Percentiles rank a stretch among this genome's conserved stretches.
Evolutionary conservation across 2,888 invertebrate species (phyloP).

Genomic region (Ypsolopha sequella): DNA sequence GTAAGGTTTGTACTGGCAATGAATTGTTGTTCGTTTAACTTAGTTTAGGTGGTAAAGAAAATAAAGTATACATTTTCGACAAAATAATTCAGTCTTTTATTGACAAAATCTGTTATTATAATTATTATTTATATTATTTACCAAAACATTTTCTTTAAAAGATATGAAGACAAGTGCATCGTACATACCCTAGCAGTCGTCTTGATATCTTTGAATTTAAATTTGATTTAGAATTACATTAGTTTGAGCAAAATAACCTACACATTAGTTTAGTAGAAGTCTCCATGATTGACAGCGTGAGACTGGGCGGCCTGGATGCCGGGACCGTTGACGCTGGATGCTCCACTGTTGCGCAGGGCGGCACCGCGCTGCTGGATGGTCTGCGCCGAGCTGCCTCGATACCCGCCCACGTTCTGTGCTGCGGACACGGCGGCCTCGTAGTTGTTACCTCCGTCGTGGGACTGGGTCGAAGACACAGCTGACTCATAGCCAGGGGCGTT

Average conservation of each 20-base stretch:
- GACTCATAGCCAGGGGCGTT: slow-evolving; percentile 24
- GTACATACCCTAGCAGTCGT: too few species aligned
- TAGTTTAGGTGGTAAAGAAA: not conserved
- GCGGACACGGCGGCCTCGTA: slow-evolving; percentile 22
- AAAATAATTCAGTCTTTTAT: slow-evolving; percentile 25
- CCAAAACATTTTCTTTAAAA: slow-evolving; percentile 16
- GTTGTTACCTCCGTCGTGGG: slow-evolving; percentile 20
- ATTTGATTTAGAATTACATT: not conserved
- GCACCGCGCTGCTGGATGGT: slow-evolving; percentile 31
- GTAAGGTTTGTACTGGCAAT: not conserved
- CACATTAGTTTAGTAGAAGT: slow-evolving; percentile 24
- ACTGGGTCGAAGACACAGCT: slow-evolving; percentile 29
- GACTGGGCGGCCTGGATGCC: slow-evolving; percentile 44
- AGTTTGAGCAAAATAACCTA: not conserved
- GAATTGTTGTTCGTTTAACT: not conserved
- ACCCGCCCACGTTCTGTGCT: slow-evolving; percentile 28
- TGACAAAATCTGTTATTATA: slow-evolving; percentile 10
- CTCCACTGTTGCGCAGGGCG: slow-evolving; percentile 32
- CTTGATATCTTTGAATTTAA: slow-evolving; percentile 28
- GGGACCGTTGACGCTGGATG: slow-evolving; percentile 40
- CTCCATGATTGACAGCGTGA: slow-evolving; percentile 39
- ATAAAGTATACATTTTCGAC: slow-evolving; percentile 8
- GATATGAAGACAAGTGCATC: slow-evolving; percentile 41
- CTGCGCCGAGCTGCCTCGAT: slow-evolving; percentile 38
- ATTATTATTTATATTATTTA: not conserved